phyloP scores from a whole-genome alignment of 2,113 vertebrate species.

The Fregata magnificens region DNA sequence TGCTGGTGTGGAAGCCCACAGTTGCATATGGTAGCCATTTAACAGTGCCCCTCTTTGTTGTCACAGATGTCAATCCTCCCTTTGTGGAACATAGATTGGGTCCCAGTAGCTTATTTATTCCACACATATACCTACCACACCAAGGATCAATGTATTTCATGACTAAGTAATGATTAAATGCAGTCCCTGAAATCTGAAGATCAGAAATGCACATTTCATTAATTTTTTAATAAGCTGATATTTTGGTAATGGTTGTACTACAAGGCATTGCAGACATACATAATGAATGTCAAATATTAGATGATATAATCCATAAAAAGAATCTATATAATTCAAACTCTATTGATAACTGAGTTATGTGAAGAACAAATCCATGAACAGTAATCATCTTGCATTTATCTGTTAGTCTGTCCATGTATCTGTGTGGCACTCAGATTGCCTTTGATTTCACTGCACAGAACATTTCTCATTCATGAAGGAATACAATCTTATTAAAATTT shows the following conservation, averaged over 20 bases:
- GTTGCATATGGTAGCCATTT: background rate
- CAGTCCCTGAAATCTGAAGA: background rate
- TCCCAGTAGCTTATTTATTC: background rate
- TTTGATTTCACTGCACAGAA: constrained; percentile 32
- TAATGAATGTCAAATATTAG: background rate
- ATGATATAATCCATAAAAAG: background rate
- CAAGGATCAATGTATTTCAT: background rate
- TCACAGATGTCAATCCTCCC: background rate
- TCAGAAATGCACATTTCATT: background rate
- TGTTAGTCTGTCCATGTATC: background rate
- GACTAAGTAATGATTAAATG: background rate
- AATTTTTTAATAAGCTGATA: background rate
- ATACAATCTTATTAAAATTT: constrained; percentile 43
- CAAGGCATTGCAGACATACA: background rate
- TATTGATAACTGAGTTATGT: background rate
- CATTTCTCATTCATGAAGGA: constrained; percentile 28
- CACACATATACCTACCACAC: background rate
- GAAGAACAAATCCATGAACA: background rate
- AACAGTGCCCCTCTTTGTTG: background rate
- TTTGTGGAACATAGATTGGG: background rate
- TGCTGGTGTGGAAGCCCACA: background rate
- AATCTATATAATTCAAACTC: background rate
- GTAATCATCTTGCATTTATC: background rate
- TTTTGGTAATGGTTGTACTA: background rate
- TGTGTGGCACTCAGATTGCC: background rate